These are phyloP conservation scores for Drosophila novamexicana DNA, from an alignment of 1,140 invertebrate species.

Conservation along the genomic window DNA sequence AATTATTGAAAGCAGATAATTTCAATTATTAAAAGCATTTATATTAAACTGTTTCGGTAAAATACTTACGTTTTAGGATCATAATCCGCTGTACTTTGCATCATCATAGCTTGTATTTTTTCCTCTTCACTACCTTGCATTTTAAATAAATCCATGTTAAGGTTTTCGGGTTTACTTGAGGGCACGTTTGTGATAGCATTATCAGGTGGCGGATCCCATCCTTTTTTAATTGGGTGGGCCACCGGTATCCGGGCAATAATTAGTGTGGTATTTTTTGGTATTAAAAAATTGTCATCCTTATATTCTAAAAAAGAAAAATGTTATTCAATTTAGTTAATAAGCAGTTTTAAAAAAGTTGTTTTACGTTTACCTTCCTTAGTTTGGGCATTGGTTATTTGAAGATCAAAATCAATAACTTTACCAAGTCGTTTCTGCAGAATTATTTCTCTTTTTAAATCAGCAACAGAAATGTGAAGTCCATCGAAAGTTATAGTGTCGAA, in stretches of 20 bases:
- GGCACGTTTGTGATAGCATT: conserved; percentile 46
- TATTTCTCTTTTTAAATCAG: conserved; percentile 97
- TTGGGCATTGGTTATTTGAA: conserved; percentile 98
- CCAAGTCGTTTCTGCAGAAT: conserved; percentile 97
- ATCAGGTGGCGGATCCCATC: conserved; percentile 87
- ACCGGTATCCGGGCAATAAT: conserved; percentile 96
- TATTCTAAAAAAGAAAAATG: conserved; percentile 90
- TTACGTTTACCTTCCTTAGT: conserved; percentile 94
- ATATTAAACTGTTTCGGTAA: neutral
- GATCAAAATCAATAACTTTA: conserved; percentile 97
- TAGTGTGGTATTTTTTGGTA: conserved; percentile 98
- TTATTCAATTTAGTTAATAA: neutral
- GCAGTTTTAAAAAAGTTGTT: neutral
- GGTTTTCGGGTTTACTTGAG: conserved; percentile 49
- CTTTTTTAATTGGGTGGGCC: conserved; percentile 89
- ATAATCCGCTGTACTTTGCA: conserved; percentile 97
- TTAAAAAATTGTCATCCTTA: conserved; percentile 94
- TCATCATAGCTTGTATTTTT: conserved; percentile 98
- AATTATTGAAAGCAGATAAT: too few species aligned
- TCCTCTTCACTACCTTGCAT: conserved; percentile 98
- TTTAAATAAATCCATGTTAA: conserved; percentile 91
- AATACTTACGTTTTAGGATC: conserved; percentile 95
- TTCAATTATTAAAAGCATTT: neutral
- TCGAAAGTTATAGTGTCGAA: conserved; percentile 98
- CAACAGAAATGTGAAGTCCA: conserved; percentile 97